phyloP scores from a whole-genome alignment of 2,888 invertebrate species.

The Elegia similella region DNA sequence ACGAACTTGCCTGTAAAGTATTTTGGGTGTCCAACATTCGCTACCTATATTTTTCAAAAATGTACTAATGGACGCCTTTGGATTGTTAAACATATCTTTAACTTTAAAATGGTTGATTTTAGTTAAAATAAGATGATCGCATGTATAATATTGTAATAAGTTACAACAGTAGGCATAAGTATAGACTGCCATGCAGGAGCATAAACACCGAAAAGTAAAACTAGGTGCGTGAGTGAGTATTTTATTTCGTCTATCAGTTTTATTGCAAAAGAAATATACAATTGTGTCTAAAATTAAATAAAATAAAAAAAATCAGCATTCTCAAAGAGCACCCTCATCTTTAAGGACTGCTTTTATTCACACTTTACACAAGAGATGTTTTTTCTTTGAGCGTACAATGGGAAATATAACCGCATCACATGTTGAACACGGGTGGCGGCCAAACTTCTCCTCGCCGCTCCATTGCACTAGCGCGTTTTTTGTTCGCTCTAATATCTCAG shows the following conservation, averaged over 20 bases:
- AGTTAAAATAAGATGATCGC: no score
- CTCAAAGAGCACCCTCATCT: slow-evolving; percentile 52
- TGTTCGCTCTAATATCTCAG: slow-evolving; percentile 73
- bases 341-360: slow-evolving; percentile 59
- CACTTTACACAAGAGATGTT: slow-evolving; percentile 66
- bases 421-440: slow-evolving; percentile 59
- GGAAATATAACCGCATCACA: slow-evolving; percentile 68
- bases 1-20: no score
- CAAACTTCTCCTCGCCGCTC: slow-evolving; percentile 57
- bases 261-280: slow-evolving; percentile 23
- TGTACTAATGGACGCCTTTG: no score
- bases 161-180: no score
- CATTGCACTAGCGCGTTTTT: slow-evolving; percentile 66
- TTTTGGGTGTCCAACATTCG: no score
- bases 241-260: slow-evolving; percentile 24
- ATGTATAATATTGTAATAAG: no score
- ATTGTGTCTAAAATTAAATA: slow-evolving; percentile 44
- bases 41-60: no score
- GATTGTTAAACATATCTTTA: no score
- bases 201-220: no score
- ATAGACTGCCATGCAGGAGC: no score
- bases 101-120: no score
- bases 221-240: no score
- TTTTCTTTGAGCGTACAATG: slow-evolving; percentile 56
- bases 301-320: slow-evolving; percentile 40